Conservation (phyloP, 2,113 vertebrate species). For the Pedetes capensis region DNA sequence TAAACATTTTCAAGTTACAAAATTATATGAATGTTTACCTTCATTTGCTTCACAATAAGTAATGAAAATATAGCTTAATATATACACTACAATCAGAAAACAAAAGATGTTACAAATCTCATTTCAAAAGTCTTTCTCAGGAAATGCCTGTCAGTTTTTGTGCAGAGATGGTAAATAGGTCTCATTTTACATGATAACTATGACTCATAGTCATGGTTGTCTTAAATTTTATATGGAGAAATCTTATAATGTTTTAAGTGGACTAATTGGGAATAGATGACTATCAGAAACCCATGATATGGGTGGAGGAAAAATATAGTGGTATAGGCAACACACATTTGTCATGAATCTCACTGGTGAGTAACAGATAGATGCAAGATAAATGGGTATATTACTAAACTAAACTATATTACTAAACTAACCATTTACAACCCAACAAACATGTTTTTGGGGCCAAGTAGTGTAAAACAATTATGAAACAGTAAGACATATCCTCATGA, state of each 20-base stretch:
- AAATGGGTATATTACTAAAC: not conserved
- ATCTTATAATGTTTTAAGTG: not conserved
- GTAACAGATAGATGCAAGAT: not conserved
- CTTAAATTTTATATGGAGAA: not conserved
- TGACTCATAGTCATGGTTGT: not conserved
- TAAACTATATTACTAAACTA: not conserved
- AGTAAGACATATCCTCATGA: not conserved
- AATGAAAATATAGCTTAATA: not conserved
- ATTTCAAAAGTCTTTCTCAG: not conserved
- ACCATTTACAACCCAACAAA: not conserved
- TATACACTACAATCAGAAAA: not conserved
- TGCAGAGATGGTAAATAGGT: not conserved
- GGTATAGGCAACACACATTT: not conserved
- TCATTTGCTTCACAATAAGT: not conserved
- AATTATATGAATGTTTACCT: not conserved
- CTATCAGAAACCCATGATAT: not conserved
- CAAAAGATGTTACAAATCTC: not conserved
- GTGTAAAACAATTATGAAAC: not conserved
- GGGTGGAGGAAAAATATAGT: not conserved
- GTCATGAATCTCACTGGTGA: not conserved
- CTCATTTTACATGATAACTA: not conserved
- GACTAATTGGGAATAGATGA: not conserved
- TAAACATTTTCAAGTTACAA: not conserved
- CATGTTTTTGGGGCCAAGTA: not conserved
- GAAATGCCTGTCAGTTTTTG: not conserved